A percentile compares a stretch with the other conserved stretches of the same genome.
These are phyloP conservation scores for Argyrosomus japonicus DNA, from an alignment of 2,113 vertebrate genomes.

Conservation along the genomic window DNA sequence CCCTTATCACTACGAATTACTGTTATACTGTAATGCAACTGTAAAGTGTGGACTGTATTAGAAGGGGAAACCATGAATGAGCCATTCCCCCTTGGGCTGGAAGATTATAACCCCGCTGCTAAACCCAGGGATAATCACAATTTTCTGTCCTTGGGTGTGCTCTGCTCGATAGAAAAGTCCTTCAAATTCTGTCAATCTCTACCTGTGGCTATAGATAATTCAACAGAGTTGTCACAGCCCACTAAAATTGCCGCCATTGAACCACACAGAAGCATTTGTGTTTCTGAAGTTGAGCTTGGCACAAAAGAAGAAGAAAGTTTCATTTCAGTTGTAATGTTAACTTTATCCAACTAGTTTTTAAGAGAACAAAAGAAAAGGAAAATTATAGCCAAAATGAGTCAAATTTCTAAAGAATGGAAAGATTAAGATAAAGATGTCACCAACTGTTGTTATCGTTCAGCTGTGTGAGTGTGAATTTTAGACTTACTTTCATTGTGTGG, in stretches of 20 bases:
- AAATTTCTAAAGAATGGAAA: background rate
- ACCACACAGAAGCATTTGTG: background rate
- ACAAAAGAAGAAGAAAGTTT: background rate
- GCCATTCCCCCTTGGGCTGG: slow-evolving; percentile 26
- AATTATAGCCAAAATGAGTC: background rate
- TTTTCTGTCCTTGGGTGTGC: slow-evolving; percentile 62
- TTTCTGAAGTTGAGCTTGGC: background rate
- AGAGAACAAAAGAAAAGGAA: background rate
- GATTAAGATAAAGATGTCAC: background rate
- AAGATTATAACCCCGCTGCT: slow-evolving; percentile 64
- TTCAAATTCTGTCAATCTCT: slow-evolving; percentile 63
- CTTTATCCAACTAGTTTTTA: background rate
- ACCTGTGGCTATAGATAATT: slow-evolving; percentile 61
- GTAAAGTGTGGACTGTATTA: slow-evolving; percentile 53
- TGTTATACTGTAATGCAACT: slow-evolving; percentile 55
- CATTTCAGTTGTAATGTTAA: background rate
- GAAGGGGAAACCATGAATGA: slow-evolving; percentile 41
- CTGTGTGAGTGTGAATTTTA: background rate
- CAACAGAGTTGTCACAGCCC: slow-evolving; percentile 28
- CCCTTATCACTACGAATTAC: slow-evolving; percentile 62
- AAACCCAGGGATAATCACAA: slow-evolving; percentile 62
- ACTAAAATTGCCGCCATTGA: slow-evolving; percentile 19
- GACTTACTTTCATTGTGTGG: background rate
- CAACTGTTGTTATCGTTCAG: background rate
- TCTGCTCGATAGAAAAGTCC: slow-evolving; percentile 62